These are phyloP conservation scores for Peromyscus attwateri DNA, from an alignment of 2,797 vertebrate genomes.

Conservation along the genomic window DNA sequence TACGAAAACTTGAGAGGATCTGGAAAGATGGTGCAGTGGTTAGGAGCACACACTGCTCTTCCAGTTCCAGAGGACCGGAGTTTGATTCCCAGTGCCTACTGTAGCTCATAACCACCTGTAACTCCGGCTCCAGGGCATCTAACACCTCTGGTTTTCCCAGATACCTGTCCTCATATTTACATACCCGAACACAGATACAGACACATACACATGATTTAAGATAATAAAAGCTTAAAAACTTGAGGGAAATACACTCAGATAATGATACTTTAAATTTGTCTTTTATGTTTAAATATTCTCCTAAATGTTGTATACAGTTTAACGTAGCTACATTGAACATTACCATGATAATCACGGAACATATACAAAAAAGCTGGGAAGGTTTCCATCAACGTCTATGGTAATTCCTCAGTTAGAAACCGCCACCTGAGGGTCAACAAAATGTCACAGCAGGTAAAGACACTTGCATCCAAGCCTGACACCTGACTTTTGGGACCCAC, in stretches of 20 bases:
- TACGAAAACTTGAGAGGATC: not conserved
- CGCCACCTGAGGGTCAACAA: not conserved
- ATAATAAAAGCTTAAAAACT: not conserved
- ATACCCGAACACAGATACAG: not conserved
- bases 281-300: not conserved
- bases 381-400: not conserved
- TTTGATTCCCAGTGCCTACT: not conserved
- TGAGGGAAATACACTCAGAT: not conserved
- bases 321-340: not conserved
- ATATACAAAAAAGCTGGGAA: not conserved
- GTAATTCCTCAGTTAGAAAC: not conserved
- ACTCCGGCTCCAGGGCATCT: not conserved
- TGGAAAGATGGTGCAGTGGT: not conserved
- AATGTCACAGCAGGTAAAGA: not conserved
- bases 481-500: not conserved
- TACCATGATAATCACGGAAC: not conserved
- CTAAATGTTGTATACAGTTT: not conserved
- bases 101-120: not conserved
- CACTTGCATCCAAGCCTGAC: not conserved
- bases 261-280: not conserved
- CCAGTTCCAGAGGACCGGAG: not conserved
- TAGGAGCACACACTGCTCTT: not conserved
- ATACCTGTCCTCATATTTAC: no score
- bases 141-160: not conserved
- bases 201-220: not conserved